Percentiles rank a stretch among this genome's conserved stretches.
Conservation (phyloP, 2,888 invertebrate species). For the Zonitis immaculata region DNA sequence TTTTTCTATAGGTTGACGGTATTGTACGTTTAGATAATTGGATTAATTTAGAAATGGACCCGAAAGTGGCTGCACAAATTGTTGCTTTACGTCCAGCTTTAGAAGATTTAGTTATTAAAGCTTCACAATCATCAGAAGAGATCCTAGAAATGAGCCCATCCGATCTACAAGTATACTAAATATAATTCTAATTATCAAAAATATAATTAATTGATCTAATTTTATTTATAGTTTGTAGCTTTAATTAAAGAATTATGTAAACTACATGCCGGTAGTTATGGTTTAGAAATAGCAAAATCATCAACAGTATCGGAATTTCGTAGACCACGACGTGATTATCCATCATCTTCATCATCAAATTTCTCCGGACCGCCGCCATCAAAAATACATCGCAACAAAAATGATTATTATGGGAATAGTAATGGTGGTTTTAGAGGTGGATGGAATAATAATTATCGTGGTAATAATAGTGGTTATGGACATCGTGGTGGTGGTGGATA, state of each 20-base stretch:
- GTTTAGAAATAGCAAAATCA: slow-evolving; percentile 57
- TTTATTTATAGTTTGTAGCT: slow-evolving; percentile 54
- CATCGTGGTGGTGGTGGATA: slow-evolving; percentile 31
- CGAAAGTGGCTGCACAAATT: slow-evolving; percentile 71
- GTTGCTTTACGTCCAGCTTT: slow-evolving; percentile 84
- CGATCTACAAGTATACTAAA: slow-evolving; percentile 59
- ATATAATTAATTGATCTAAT: not conserved
- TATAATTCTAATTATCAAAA: not conserved
- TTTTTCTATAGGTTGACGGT: slow-evolving; percentile 55
- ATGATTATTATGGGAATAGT: slow-evolving; percentile 27
- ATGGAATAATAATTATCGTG: slow-evolving; percentile 25
- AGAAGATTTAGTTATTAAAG: slow-evolving; percentile 76
- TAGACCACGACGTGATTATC: slow-evolving; percentile 51
- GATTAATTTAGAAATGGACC: slow-evolving; percentile 85
- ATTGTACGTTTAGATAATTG: slow-evolving; percentile 86
- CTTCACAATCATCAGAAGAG: slow-evolving; percentile 74
- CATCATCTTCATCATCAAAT: slow-evolving; percentile 36
- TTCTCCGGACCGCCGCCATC: slow-evolving; percentile 42
- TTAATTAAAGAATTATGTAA: slow-evolving; percentile 72
- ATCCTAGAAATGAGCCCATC: slow-evolving; percentile 60
- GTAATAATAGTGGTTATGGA: slow-evolving; percentile 25
- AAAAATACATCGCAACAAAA: slow-evolving; percentile 45
- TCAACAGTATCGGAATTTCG: slow-evolving; percentile 52
- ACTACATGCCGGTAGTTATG: slow-evolving; percentile 70
- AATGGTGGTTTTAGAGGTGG: slow-evolving; percentile 29